A percentile compares a stretch with the other conserved stretches of the same genome.
Conservation (phyloP, 2,888 invertebrate species). For the Crossocerus cetratus region DNA sequence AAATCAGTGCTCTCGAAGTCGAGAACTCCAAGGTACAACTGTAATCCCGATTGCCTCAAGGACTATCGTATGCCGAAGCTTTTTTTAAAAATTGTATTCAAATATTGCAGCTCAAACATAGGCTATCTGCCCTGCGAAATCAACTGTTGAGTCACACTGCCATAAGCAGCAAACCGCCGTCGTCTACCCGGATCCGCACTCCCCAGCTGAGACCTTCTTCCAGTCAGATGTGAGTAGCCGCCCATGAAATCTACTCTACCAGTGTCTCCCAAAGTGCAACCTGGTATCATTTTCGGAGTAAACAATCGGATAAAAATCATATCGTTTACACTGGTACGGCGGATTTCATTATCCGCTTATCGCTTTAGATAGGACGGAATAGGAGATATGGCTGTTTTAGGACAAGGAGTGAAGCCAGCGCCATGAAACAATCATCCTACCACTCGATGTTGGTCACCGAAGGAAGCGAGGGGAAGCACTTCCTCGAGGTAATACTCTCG, state of each 20-base stretch:
- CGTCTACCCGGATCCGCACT: slow-evolving; percentile 64
- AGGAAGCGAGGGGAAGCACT: slow-evolving; percentile 58
- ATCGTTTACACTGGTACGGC: not conserved
- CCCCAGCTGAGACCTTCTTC: slow-evolving; percentile 63
- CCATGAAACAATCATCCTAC: slow-evolving; percentile 62
- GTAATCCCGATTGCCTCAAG: not conserved
- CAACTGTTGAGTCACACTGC: slow-evolving; percentile 67
- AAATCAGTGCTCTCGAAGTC: slow-evolving; percentile 61
- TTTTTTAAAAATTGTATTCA: not conserved
- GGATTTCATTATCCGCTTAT: not conserved
- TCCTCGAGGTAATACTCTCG: slow-evolving; percentile 57
- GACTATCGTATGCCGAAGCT: not conserved
- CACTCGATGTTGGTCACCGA: slow-evolving; percentile 52
- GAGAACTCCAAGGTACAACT: slow-evolving; percentile 70
- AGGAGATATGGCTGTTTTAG: slow-evolving; percentile 57
- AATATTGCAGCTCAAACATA: slow-evolving; percentile 69
- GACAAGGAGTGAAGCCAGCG: slow-evolving; percentile 71
- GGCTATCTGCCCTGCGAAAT: slow-evolving; percentile 66
- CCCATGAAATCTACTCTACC: not conserved
- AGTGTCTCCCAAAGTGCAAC: not conserved
- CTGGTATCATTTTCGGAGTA: not conserved
- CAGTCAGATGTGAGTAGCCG: slow-evolving; percentile 66
- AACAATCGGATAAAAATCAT: not conserved
- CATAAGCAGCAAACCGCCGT: slow-evolving; percentile 60
- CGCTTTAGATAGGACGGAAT: not conserved